Evolutionary conservation across 2,113 vertebrate species (phyloP).

Genomic region (Myiagra hebetior): DNA sequence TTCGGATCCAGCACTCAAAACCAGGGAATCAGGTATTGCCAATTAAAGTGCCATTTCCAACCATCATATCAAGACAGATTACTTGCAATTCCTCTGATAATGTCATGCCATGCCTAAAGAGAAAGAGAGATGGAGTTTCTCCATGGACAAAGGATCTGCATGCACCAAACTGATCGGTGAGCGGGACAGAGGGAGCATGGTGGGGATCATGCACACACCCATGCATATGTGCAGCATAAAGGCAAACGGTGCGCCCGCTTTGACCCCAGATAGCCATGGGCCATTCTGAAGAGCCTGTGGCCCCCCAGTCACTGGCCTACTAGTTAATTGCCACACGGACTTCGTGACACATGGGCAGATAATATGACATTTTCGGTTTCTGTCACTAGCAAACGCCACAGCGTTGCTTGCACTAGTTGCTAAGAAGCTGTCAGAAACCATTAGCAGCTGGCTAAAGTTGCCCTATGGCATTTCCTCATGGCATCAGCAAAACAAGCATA

Average conservation of each 20-base stretch:
- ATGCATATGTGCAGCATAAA: constrained; percentile 69
- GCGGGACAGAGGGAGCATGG: constrained; percentile 42
- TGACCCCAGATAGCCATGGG: constrained; percentile 87
- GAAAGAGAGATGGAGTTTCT: constrained; percentile 30
- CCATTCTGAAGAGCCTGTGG: constrained; percentile 91
- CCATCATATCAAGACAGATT: constrained; percentile 84
- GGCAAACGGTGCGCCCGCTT: constrained; percentile 52
- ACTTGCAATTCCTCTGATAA: constrained; percentile 78
- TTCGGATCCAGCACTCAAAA: constrained; percentile 57
- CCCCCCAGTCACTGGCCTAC: constrained; percentile 93
- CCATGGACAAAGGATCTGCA: constrained; percentile 39
- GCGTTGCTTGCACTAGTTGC: constrained; percentile 89
- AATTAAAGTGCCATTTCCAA: constrained; percentile 74
- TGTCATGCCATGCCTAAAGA: constrained; percentile 73
- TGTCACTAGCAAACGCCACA: constrained; percentile 82
- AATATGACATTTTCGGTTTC: constrained; percentile 89
- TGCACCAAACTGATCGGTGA: constrained; percentile 43
- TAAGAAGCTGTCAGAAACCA: constrained; percentile 96
- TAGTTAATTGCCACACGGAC: constrained; percentile 95
- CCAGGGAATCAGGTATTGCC: constrained; percentile 77
- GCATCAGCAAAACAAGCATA: constrained; percentile 88
- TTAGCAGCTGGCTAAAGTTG: constrained; percentile 90
- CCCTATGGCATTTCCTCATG: constrained; percentile 94
- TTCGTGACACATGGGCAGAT: constrained; percentile 86
- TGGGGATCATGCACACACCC: constrained; percentile 67